Evolutionary conservation across 64 coral and sea anemone species (phyloP), one percentile per base, ranked within the genome.

Genomic region (Stichodactyla helianthus): DNA sequence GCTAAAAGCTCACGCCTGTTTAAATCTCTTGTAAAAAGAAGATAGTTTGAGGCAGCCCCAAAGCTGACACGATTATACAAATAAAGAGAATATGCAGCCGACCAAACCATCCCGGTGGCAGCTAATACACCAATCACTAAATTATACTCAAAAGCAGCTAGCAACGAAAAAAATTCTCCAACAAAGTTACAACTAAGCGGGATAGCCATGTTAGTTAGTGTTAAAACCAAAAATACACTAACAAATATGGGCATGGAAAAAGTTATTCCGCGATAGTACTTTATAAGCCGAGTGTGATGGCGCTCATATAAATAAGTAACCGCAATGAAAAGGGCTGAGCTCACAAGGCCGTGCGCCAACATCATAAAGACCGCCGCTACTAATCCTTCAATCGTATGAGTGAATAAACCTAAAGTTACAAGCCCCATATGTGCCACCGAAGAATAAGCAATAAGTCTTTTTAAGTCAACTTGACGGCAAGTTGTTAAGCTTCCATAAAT

Each of bases 51-150:
- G 67, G 90, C 84, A 79, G 63, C 85, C 90, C 90, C 90, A 92
- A 92, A 92, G 87, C 90, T 83, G 81, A 92, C 87, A 84, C 90
- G 90, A 52, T 92, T 92, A 20, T 92, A 92, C 77, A 92, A 92
- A 92, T 92, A 92, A 86, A 92, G 90, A 22, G 90, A 92, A 92
- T 92, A 92, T 82, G 90, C 90, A 57, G 90, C 90, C 77, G 90
- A 92, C 90, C 79, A 91, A 91, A 91, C 90, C 90, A 91, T 91
- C 52, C 90, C 90, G 76, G 90, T 84, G 54, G 88, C 63, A 50
- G 88, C 88, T 58, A 90, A 58, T 58, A 58, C 55, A 58, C 55
- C 55, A 58, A 58, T 58, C 55, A 58, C 77, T 22, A 82, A 82
- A 89, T 53, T 89, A 89, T 89, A 82, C 26, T 89, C 87, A 87